Percentiles rank a stretch among this genome's conserved stretches.
These are phyloP conservation scores for Anodontia alba DNA, from an alignment of 2,888 invertebrate genomes.

Conservation along the genomic window DNA sequence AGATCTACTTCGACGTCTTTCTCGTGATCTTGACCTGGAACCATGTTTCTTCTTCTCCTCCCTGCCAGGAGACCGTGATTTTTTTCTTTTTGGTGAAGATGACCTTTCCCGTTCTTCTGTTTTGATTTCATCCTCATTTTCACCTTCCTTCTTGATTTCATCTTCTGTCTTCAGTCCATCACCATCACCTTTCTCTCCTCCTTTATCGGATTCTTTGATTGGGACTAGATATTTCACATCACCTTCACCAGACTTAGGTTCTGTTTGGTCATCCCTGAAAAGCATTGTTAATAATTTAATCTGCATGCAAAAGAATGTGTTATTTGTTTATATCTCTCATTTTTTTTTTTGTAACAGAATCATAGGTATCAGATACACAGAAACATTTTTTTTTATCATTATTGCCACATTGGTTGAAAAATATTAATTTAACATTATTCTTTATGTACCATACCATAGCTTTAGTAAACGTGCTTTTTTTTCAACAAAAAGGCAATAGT, in stretches of 20 bases:
- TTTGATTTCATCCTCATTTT: constrained; percentile 41
- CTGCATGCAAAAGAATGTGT: too few species aligned
- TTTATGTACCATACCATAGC: too few species aligned
- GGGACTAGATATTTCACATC: constrained; percentile 29
- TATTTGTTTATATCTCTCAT: too few species aligned
- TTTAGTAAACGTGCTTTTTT: too few species aligned
- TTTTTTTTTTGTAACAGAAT: too few species aligned
- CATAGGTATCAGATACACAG: too few species aligned
- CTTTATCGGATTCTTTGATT: constrained; percentile 13
- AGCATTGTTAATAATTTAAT: neutral
- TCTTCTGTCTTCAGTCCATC: neutral
- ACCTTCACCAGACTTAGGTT: neutral
- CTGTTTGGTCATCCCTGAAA: neutral
- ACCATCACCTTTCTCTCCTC: constrained; percentile 19
- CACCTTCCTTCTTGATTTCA: constrained; percentile 40
- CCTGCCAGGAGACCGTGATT: constrained; percentile 20
- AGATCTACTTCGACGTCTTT: constrained; percentile 41
- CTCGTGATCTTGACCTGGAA: constrained; percentile 33
- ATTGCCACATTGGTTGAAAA: too few species aligned
- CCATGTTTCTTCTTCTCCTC: constrained; percentile 35
- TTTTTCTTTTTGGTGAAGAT: constrained; percentile 41
- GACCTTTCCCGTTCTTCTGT: constrained; percentile 46
- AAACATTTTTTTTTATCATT: too few species aligned
- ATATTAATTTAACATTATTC: too few species aligned
- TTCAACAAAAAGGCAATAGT: too few species aligned